Base-by-base conservation (phyloP, 2,113 vertebrate genomes). In the Triplophysa tibetana region DNA sequence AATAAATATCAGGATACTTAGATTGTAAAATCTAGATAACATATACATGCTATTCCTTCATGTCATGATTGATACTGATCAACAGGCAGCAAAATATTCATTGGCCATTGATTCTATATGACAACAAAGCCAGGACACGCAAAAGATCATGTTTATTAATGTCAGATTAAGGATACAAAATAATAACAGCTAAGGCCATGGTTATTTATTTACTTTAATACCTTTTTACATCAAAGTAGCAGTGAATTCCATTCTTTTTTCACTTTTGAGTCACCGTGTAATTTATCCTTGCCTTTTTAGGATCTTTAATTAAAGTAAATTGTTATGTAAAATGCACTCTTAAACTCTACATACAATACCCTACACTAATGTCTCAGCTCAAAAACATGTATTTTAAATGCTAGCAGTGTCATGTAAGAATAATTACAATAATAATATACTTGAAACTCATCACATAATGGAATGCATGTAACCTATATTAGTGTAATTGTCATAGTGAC, bases 121-220 rank as follows among this genome's bases (percentile, higher is more conserved):
- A 43, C 16, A 73, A 60, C n/a, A 56, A 45, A 62, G 56, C 38
- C 62, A 64, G 24, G 58, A 68, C 79, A 81, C 76, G 61, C 79
- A 65, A 75, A 81, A 63, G 56, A 70, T 58, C 17, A 60, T 68
- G 67, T 84, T 84, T 84, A 78, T 81, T 84, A 60, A 73, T 70
- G 65, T 61, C 78, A 24, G 48, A 73, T 26, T 21, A 52, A 52
- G 60, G 50, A 79, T 75, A 79, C 58, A 75, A 81, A 81, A 84
- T 81, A 78, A 84, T 75, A 70, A 81, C 75, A 76, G 50, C n/a
- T 50, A 80, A 52, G 29, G 45, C 54, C 45, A 56, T 81, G 52
- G 24, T 48, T 43, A 77, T 45, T 54, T 62, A 45, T 45, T 75
- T 5, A 73, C 16, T 52, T 45, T 60, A 10, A 19, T 52, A 19